Evolutionary conservation across 2,888 invertebrate genomes (phyloP).

Genomic region (Hymenopus coronatus): DNA sequence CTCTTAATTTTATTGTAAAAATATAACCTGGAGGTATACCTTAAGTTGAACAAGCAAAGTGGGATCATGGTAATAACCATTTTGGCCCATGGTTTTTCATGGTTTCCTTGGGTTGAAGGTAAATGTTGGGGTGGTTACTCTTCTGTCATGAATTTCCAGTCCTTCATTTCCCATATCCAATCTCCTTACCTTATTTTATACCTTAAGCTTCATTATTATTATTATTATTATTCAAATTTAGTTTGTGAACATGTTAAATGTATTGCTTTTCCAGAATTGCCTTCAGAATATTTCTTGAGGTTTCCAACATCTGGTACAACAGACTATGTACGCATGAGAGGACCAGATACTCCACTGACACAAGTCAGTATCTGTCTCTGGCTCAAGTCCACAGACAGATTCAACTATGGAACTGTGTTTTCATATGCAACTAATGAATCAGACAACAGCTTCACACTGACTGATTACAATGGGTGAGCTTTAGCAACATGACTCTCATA

Average conservation of each 20-base stretch:
- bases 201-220: background rate
- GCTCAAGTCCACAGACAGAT: conserved; percentile 59
- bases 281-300: conserved; percentile 55
- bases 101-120: no score
- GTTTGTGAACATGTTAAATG: no score
- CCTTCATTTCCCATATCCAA: no score
- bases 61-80: no score
- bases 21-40: no score
- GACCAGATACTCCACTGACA: conserved; percentile 49
- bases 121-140: no score
- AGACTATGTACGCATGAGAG: conserved; percentile 56
- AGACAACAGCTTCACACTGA: conserved; percentile 65
- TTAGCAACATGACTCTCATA: background rate
- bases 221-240: conserved; percentile 12
- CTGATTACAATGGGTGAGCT: conserved; percentile 65
- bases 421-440: conserved; percentile 60
- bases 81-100: no score
- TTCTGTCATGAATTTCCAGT: no score
- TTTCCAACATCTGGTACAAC: conserved; percentile 57
- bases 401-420: conserved; percentile 66
- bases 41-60: no score
- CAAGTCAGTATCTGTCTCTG: conserved; percentile 59
- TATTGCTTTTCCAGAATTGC: conserved; percentile 42
- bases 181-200: no score
- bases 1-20: no score